Conservation (phyloP, 2,888 invertebrate species). For the Nephrotoma flavescens region DNA sequence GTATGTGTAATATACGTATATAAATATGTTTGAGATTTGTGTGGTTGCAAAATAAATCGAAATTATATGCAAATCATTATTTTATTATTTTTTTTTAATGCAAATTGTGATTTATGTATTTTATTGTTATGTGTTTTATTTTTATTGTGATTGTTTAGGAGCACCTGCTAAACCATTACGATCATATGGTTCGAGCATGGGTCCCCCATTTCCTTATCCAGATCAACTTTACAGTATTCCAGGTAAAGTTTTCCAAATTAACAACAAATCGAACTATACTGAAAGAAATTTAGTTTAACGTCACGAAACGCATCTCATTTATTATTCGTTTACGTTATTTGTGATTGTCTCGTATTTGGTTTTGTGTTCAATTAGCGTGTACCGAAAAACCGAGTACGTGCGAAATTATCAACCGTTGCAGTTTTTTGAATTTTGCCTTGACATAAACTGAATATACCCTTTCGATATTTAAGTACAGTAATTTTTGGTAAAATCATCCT, state of each 20-base stretch:
- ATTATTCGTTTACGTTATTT: slow-evolving; percentile 5
- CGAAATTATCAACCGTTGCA: not conserved
- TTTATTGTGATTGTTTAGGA: slow-evolving; percentile 20
- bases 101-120: slow-evolving; percentile 6
- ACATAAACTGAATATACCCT: too few species aligned
- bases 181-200: slow-evolving; percentile 33
- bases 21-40: not conserved
- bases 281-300: not conserved
- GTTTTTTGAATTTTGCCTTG: too few species aligned
- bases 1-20: not conserved
- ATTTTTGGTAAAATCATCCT: too few species aligned
- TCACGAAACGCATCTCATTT: not conserved
- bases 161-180: slow-evolving; percentile 34
- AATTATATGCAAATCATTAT: not conserved
- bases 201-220: slow-evolving; percentile 31
- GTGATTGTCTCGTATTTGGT: slow-evolving; percentile 8
- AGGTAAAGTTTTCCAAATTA: slow-evolving; percentile 22
- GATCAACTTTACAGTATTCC: slow-evolving; percentile 36
- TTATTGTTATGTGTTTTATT: not conserved
- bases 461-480: too few species aligned
- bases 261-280: not conserved
- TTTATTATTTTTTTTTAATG: not conserved
- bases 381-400: not conserved
- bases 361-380: slow-evolving; percentile 2
- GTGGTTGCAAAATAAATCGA: not conserved